Conservation (phyloP, 2,888 invertebrate genomes). For the Iselma pallidipennis region DNA sequence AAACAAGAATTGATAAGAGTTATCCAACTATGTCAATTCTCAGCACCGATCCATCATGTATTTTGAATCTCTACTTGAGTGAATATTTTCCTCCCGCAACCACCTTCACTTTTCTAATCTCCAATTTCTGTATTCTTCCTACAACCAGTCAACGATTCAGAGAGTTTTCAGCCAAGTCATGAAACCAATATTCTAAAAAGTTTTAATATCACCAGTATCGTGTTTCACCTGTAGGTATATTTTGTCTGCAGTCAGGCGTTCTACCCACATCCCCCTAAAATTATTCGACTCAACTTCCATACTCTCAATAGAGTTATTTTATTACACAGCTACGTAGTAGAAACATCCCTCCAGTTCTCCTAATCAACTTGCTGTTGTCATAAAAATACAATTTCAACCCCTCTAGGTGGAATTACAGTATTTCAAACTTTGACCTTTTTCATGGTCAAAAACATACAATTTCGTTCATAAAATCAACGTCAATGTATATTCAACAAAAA, state of each 20-base stretch:
- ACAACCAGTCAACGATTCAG: not conserved
- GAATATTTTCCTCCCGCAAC: too few relatives aligned
- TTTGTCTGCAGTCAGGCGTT: too few relatives aligned
- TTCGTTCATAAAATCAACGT: not conserved
- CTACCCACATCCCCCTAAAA: constrained; percentile 6
- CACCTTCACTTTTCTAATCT: too few relatives aligned
- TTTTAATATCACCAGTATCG: not conserved
- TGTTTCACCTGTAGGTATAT: not conserved
- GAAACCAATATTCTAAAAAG: not conserved
- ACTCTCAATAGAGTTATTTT: constrained; percentile 14
- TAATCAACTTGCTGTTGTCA: constrained; percentile 18
- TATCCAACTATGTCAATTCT: not conserved
- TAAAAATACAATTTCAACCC: constrained; percentile 18
- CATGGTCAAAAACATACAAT: too few relatives aligned
- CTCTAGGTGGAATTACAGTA: not conserved
- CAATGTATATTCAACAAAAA: not conserved
- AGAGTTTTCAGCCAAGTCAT: not conserved
- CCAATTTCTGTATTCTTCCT: too few relatives aligned
- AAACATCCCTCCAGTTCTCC: constrained; percentile 12
- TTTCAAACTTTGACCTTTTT: not conserved
- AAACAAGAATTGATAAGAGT: not conserved
- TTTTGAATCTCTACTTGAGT: too few relatives aligned
- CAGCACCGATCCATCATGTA: not conserved
- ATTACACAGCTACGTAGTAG: constrained; percentile 8
- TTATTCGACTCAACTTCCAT: constrained; percentile 15